Percentiles rank a stretch among this genome's conserved stretches.
phyloP scores from a whole-genome alignment of 2,113 vertebrate species.

The Carollia perspicillata region DNA sequence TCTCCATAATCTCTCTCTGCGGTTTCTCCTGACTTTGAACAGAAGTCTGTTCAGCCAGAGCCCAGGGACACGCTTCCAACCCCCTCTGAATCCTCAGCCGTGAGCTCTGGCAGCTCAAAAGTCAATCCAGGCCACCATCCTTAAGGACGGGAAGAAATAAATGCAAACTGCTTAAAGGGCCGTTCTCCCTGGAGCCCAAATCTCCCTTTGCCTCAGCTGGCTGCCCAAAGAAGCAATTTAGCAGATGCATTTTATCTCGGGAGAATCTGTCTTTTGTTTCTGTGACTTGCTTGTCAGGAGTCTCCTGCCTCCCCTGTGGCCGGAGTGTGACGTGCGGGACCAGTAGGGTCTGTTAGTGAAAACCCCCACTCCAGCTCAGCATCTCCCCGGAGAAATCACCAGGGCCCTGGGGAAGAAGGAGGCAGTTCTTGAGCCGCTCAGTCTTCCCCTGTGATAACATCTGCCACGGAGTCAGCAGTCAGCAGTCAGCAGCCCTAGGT shows the following conservation, averaged over 20 bases:
- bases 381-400: slow-evolving; percentile 43
- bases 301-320: not conserved
- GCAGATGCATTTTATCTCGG: slow-evolving; percentile 35
- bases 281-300: not conserved
- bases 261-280: slow-evolving; percentile 62
- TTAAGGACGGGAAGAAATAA: slow-evolving; percentile 42
- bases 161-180: slow-evolving; percentile 38
- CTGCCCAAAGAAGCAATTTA: slow-evolving; percentile 68
- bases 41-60: not conserved
- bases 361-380: not conserved
- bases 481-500: not conserved
- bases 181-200: slow-evolving; percentile 33
- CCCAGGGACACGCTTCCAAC: not conserved
- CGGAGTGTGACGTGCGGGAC: not conserved
- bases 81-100: not conserved
- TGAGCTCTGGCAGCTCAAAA: not conserved
- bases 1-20: not conserved
- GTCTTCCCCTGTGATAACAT: slow-evolving; percentile 33
- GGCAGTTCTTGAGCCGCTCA: not conserved
- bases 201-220: slow-evolving; percentile 41
- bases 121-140: not conserved
- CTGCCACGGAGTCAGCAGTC: not conserved
- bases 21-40: not conserved
- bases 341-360: not conserved
- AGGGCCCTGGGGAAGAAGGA: not conserved